phyloP scores from a whole-genome alignment of 2,888 invertebrate genomes.

The Choristoneura rosaceana region DNA sequence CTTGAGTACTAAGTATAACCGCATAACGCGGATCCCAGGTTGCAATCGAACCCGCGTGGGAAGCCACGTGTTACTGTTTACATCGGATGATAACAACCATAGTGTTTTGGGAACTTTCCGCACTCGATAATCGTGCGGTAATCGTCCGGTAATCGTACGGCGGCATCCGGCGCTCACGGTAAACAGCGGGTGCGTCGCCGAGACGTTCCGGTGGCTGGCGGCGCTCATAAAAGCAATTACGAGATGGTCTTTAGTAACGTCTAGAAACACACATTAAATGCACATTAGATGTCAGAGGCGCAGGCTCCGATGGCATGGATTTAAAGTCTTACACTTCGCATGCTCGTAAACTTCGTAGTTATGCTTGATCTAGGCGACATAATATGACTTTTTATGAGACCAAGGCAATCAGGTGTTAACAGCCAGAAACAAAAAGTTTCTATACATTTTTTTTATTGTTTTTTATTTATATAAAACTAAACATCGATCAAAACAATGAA shows the following conservation, averaged over 20 bases:
- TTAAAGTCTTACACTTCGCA: too few species aligned
- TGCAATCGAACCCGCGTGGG: neutral
- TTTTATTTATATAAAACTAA: too few species aligned
- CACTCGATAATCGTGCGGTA: too few species aligned
- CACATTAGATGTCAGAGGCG: too few species aligned
- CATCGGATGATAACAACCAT: neutral
- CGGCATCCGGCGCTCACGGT: conserved; percentile 34
- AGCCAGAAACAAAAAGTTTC: too few species aligned
- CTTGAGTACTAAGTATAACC: neutral
- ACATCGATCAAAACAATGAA: too few species aligned
- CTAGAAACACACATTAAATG: neutral
- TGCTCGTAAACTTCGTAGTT: too few species aligned
- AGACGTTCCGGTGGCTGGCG: conserved; percentile 30
- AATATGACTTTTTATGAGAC: too few species aligned
- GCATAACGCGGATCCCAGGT: neutral
- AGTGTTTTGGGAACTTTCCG: conserved; percentile 26
- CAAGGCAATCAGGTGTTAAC: too few species aligned
- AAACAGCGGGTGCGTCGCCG: conserved; percentile 24
- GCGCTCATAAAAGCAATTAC: conserved; percentile 17
- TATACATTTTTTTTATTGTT: too few species aligned
- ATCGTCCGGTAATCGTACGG: conserved; percentile 9
- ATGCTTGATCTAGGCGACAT: too few species aligned
- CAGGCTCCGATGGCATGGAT: too few species aligned
- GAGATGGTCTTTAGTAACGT: neutral
- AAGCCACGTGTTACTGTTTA: conserved; percentile 6